phyloP scores from a whole-genome alignment of 2,113 vertebrate genomes.

The Diadophis punctatus region DNA sequence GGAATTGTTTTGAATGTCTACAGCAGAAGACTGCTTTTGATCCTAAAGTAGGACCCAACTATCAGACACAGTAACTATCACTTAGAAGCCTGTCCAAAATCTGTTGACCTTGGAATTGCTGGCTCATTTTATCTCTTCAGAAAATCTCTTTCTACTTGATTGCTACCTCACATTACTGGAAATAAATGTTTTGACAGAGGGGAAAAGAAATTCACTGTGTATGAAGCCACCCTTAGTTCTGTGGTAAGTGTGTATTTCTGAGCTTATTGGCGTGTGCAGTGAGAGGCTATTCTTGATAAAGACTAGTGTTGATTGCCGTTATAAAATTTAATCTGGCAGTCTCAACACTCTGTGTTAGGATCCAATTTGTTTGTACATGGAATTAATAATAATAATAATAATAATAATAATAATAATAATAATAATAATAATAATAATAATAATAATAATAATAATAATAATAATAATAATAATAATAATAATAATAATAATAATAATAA shows the following conservation, averaged over 20 bases:
- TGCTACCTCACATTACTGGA: background rate
- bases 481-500: no score
- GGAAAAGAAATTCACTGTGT: background rate
- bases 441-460: no score
- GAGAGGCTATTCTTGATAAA: background rate
- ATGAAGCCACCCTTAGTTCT: background rate
- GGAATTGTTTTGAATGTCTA: background rate
- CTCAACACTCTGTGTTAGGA: constrained; percentile 24
- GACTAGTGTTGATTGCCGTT: background rate
- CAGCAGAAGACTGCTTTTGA: background rate
- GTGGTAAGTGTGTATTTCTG: background rate
- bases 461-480: no score
- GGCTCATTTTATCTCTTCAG: background rate
- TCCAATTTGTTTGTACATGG: constrained; percentile 4
- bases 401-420: no score
- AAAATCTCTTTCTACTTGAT: background rate
- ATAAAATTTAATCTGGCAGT: background rate
- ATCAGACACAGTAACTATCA: background rate
- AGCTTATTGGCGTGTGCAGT: background rate
- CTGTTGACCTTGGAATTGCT: background rate
- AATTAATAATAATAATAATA: no score
- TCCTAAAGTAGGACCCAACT: background rate
- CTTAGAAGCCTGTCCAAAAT: background rate
- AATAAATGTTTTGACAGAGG: background rate
- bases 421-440: no score